Evolutionary conservation across 2,797 vertebrate species (phyloP), one percentile per base, ranked within the genome.

Genomic region (Macrochelys suwanniensis): DNA sequence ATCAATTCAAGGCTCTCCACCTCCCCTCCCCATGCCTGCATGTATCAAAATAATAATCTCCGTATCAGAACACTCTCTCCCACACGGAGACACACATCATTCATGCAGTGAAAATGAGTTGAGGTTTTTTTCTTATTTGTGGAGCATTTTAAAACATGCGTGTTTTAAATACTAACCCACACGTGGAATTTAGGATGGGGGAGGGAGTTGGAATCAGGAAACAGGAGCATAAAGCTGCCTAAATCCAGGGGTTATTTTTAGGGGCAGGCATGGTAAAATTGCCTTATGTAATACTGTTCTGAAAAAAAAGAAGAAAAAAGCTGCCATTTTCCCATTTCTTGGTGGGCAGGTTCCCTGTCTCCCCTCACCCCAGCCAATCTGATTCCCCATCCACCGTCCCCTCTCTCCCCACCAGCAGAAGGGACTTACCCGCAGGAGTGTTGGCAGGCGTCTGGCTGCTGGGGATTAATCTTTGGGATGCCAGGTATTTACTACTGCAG

Each of bases 401-500:
- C 6, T 4, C 10, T 11, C 42, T 7, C 25, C 23, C 71, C 1
- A 13, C 23, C 21, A 12, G 79, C 28, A 23, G 33, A 8, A 25
- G 51, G 23, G 51, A 51, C 51, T 53, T 25, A 26, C 45, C 21
- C 50, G 6, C 2, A 1, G 47, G 28, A 0, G 7, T 16, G 5
- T 49, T 74, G 10, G 19, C 37, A 19, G 68, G 68, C n/a, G n/a
- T 11, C 65, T 65, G 61, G 61, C 84, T 51, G 47, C n/a, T 74
- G 57, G 42, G 71, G 50, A 33, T 19, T 54, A 56, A 25, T 61
- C 5, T 5, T 5, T 2, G n/a, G 15, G 21, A 2, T 21, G 65
- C 65, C n/a, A 37, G 65, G n/a, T 68, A 21, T 68, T 37, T 85
- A 53, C 47, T 59, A 10, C 76, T n/a, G 42, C 21, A 21, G 33